phyloP scores from a whole-genome alignment of 2,113 vertebrate species.

The Gyps fulvus region DNA sequence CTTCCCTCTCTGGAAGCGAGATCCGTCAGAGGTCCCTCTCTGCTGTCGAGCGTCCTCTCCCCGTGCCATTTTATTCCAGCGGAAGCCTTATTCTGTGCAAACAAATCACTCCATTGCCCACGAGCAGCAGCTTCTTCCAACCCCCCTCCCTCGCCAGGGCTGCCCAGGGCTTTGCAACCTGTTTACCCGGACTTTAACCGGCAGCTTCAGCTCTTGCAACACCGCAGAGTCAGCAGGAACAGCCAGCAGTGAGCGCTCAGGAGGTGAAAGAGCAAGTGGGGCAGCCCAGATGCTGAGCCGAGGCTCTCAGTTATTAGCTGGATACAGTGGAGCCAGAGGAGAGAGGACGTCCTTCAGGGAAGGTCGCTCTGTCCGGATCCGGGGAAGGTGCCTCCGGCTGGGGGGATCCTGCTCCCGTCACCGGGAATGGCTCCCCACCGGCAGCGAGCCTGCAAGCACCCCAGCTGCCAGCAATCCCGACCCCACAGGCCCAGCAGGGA shows the following conservation, averaged over 20 bases:
- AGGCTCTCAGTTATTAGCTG: not conserved
- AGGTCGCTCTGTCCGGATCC: not conserved
- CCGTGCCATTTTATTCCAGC: not conserved
- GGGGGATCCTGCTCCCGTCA: not conserved
- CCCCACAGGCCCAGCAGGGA: fast-evolving
- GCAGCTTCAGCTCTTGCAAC: constrained; percentile 37
- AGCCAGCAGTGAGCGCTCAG: not conserved
- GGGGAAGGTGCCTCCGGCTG: not conserved
- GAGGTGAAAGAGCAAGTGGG: not conserved
- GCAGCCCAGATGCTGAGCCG: not conserved
- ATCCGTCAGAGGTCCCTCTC: not conserved
- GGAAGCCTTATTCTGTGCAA: not conserved
- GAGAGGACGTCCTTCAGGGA: not conserved
- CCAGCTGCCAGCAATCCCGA: not conserved
- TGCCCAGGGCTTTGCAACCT: not conserved
- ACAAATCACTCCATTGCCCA: not conserved
- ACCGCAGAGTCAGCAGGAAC: not conserved
- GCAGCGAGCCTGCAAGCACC: not conserved
- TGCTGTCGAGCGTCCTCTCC: not conserved
- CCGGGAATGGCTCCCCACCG: not conserved
- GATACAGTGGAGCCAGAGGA: not conserved
- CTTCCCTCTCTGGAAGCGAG: not conserved
- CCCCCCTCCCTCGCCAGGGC: not conserved
- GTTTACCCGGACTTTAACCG: constrained; percentile 56
- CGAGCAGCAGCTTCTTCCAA: not conserved